Evolutionary conservation across 2,113 vertebrate genomes (phyloP), one percentile per base, ranked within the genome.

Genomic region (Andinoacara biseriatus): DNA sequence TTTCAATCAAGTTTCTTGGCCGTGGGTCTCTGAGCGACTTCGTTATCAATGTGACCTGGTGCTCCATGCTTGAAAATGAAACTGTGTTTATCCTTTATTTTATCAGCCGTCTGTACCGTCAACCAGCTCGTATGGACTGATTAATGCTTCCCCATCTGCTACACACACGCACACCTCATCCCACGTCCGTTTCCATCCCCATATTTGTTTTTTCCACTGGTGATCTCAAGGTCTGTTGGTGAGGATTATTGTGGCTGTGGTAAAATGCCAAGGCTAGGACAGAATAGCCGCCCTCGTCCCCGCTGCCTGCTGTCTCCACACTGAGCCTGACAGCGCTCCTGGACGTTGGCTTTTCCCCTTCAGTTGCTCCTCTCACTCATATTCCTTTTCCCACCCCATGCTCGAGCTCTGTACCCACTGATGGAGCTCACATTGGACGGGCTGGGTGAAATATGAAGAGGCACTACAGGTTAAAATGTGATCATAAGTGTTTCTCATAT

Each of bases 221-320:
- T 86, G 78, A 86, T 91, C 83, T 92, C 83, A 91, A 91, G 91
- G 90, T 92, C 88, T 76, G 87, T 86, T 87, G 79, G 43, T 72
- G 52, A 65, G 80, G 81, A 59, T 81, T 87, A 82, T 86, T 90
- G 56, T 90, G 88, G 26, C 81, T 85, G 26, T 52, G 38, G 58
- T 62, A 58, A 95, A 95, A 94, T 89, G 90, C 86, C 92, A 92
- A 93, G 90, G 89, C 79, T 85, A 78, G 72, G 4, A 35, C 58
- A 58, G 10, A 46, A 67, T 22, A 2, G 43, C 43, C 18, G 5
- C 76, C 79, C 82, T 72, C 43, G 7, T n/a, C 26, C 20, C 5
- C 5, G 1, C 13, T 81, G 43, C 10, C 35, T 43, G 54, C 78
- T 43, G 13, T 60, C 33, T 59, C n/a, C 52, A 82, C 84, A 18